Percentiles rank a stretch among this genome's conserved stretches.
Conservation (phyloP, 1,140 invertebrate species). For the Dufourea novaeangliae region DNA sequence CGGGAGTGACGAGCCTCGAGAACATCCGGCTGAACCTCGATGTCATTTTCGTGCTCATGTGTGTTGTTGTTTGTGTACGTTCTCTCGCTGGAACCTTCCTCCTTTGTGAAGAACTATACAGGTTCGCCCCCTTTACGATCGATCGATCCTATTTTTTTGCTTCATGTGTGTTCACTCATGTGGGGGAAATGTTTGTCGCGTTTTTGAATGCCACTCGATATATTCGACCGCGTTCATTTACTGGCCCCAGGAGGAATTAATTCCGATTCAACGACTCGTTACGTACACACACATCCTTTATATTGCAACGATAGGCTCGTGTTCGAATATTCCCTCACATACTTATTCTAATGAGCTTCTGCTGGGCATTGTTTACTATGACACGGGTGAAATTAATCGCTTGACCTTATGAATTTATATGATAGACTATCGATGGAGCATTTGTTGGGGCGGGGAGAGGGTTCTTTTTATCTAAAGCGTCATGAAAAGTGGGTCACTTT, state of each 20-base stretch:
- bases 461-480: no score
- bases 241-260: neutral
- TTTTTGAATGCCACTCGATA: conserved; percentile 1
- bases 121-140: neutral
- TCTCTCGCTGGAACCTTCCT: neutral
- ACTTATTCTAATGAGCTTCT: conserved; percentile 2
- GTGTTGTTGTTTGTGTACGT: neutral
- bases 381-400: neutral
- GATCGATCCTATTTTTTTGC: neutral
- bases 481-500: no score
- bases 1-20: neutral
- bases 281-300: neutral
- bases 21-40: neutral
- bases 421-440: neutral
- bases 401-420: neutral
- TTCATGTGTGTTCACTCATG: no score
- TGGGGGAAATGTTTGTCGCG: neutral
- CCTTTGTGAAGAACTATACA: neutral
- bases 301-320: neutral
- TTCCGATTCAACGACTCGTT: neutral
- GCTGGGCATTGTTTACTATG: neutral
- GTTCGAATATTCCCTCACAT: neutral
- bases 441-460: no score
- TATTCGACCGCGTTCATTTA: neutral
- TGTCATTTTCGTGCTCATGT: neutral